Evolutionary conservation across 2,888 invertebrate genomes (phyloP), one percentile per base, ranked within the genome.

Genomic region (Drosophila tripunctata): DNA sequence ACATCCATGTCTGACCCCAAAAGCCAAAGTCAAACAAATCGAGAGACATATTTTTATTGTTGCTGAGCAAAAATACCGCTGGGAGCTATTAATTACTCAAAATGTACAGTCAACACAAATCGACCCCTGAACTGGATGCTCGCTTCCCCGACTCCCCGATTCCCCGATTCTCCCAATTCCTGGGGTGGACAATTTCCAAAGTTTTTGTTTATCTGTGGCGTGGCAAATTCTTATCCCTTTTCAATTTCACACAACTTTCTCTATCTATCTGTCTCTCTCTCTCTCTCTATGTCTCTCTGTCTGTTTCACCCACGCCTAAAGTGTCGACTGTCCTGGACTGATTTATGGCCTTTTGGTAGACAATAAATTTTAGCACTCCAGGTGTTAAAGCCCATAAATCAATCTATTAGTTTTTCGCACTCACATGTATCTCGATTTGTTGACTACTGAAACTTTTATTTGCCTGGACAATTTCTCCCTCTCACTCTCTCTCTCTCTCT

Each of bases 321-420:
- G 56, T 79, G 79, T 75, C 75, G 83, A 51, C 67, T 56, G 63
- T 45, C 64, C 73, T 77, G 31, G 19, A 67, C 60, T 90, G 89
- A 89, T 89, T 89, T 89, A 89, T 89, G 76, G 71, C 75, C 73
- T 56, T 50, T 58, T 24, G 76, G 78, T 66, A 76, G 77, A 79
- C 80, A 89, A 89, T 90, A 89, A 89, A 90, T 89, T 89, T 90
- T 85, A 84, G 78, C 90, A 84, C 90, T 90, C 89, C 89, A 89
- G 89, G 89, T 89, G 89, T 70, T 88, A 81, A 84, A 40, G 43
- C 67, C 80, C 73, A 90, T 89, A 89, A 89, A 89, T 89, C 89
- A 89, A 83, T 90, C 88, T 76, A 90, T 90, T 90, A 90, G 89
- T 87, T 90, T 89, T 81, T 74, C 88, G 74, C 82, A 78, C 69